Conservation (phyloP, 1,140 invertebrate species). For the Eciton burchellii region DNA sequence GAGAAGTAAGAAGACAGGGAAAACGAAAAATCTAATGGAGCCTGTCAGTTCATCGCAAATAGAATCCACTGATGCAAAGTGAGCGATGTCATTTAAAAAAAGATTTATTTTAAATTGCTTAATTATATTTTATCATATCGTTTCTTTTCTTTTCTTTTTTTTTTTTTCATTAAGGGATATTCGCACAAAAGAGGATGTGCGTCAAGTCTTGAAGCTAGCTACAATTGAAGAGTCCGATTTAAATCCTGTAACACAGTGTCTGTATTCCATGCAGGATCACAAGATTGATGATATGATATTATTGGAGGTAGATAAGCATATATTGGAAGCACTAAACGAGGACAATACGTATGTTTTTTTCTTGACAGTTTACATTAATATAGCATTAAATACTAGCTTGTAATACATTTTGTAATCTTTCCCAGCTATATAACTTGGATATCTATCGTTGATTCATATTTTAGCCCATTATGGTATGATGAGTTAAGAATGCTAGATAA, state of each 20-base stretch:
- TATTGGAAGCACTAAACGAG: slow-evolving; percentile 87
- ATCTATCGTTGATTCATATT: too few relatives aligned
- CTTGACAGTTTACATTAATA: background rate
- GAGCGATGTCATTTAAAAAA: background rate
- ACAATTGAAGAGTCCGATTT: slow-evolving; percentile 89
- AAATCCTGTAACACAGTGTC: slow-evolving; percentile 87
- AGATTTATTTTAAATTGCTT: background rate
- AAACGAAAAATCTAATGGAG: slow-evolving; percentile 5
- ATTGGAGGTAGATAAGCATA: slow-evolving; percentile 89
- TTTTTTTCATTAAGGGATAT: slow-evolving; percentile 20
- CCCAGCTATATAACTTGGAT: too few relatives aligned
- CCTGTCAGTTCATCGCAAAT: background rate
- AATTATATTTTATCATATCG: background rate
- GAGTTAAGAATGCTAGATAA: too few relatives aligned
- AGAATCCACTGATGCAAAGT: slow-evolving; percentile 1
- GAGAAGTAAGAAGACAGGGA: background rate
- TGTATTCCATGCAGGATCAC: slow-evolving; percentile 86
- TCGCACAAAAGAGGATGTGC: slow-evolving; percentile 84
- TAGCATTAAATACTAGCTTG: too few relatives aligned
- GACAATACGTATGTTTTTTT: slow-evolving; percentile 83
- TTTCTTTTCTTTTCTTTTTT: background rate
- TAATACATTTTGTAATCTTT: too few relatives aligned
- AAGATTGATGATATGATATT: slow-evolving; percentile 86
- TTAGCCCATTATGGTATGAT: too few relatives aligned
- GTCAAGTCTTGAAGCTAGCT: slow-evolving; percentile 88